phyloP scores from a whole-genome alignment of 2,888 invertebrate species.

The Petrolisthes cinctipes region DNA sequence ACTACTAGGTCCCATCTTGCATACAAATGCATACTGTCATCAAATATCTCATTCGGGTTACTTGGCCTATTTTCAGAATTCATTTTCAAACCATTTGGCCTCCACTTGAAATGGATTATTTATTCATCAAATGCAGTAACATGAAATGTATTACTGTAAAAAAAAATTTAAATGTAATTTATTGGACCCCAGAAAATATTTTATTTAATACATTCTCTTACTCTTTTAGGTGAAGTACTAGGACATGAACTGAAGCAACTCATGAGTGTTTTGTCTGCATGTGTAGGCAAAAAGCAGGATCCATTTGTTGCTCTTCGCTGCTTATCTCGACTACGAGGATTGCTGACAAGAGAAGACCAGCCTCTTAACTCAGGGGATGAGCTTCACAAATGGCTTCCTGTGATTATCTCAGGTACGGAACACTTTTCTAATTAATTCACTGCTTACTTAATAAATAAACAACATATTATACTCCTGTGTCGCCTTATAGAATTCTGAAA shows the following conservation, averaged over 20 bases:
- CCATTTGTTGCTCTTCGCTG: conserved; percentile 41
- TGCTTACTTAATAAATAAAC: too few relatives aligned
- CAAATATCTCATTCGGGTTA: too few relatives aligned
- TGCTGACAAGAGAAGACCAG: conserved; percentile 32
- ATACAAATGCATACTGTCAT: too few relatives aligned
- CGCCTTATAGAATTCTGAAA: too few relatives aligned
- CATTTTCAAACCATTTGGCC: too few relatives aligned
- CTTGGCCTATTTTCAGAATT: too few relatives aligned
- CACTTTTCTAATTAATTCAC: not conserved
- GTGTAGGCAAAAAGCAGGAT: conserved; percentile 38
- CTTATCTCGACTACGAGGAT: conserved; percentile 18
- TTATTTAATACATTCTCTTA: too few relatives aligned
- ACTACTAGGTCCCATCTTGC: too few relatives aligned
- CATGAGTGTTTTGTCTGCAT: conserved; percentile 25
- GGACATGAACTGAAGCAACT: conserved; percentile 40
- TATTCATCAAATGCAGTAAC: not conserved
- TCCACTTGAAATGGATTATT: too few relatives aligned
- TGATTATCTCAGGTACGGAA: conserved; percentile 35
- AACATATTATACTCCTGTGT: too few relatives aligned
- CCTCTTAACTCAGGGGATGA: conserved; percentile 36
- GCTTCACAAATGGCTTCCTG: conserved; percentile 36
- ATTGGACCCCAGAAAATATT: too few relatives aligned
- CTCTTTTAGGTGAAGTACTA: conserved; percentile 22
- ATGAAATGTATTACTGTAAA: not conserved
- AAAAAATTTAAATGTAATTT: not conserved